These are phyloP conservation scores for Leptopilina myrica DNA, from an alignment of 2,888 invertebrate genomes.

Conservation along the genomic window DNA sequence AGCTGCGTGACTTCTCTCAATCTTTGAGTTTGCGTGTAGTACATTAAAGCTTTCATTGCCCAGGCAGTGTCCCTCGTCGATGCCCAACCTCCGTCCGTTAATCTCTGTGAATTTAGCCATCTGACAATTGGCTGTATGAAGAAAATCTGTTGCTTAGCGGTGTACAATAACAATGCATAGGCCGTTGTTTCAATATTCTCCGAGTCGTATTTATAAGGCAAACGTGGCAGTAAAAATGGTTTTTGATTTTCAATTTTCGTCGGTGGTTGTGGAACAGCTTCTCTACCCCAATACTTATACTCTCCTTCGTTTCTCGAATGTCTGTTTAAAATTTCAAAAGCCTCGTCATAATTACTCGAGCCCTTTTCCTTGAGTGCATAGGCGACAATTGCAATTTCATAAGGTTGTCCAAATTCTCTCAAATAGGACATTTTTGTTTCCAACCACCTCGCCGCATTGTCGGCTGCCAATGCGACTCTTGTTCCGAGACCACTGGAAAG, in stretches of 20 bases:
- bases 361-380: slow-evolving; percentile 92
- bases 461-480: slow-evolving; percentile 86
- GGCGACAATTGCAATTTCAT: slow-evolving; percentile 92
- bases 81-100: slow-evolving; percentile 93
- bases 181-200: slow-evolving; percentile 96
- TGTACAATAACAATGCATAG: slow-evolving; percentile 93
- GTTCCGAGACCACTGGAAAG: slow-evolving; percentile 85
- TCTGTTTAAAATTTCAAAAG: slow-evolving; percentile 84
- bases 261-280: slow-evolving; percentile 87
- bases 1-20: slow-evolving; percentile 90
- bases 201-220: slow-evolving; percentile 92
- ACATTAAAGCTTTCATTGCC: slow-evolving; percentile 92
- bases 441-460: slow-evolving; percentile 87
- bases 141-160: slow-evolving; percentile 86
- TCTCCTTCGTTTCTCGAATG: slow-evolving; percentile 86
- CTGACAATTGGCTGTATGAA: slow-evolving; percentile 91
- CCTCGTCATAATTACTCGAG: slow-evolving; percentile 87
- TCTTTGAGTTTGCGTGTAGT: slow-evolving; percentile 90
- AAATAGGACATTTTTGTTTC: slow-evolving; percentile 89
- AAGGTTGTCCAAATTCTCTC: slow-evolving; percentile 85
- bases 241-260: slow-evolving; percentile 94
- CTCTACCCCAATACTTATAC: slow-evolving; percentile 90
- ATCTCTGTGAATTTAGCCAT: slow-evolving; percentile 92
- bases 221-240: slow-evolving; percentile 91
- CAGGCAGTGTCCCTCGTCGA: slow-evolving; percentile 94